Percentiles rank a stretch among this genome's conserved stretches.
phyloP scores from a whole-genome alignment of 2,797 vertebrate species.

The Microctenopoma stevenorrisi region DNA sequence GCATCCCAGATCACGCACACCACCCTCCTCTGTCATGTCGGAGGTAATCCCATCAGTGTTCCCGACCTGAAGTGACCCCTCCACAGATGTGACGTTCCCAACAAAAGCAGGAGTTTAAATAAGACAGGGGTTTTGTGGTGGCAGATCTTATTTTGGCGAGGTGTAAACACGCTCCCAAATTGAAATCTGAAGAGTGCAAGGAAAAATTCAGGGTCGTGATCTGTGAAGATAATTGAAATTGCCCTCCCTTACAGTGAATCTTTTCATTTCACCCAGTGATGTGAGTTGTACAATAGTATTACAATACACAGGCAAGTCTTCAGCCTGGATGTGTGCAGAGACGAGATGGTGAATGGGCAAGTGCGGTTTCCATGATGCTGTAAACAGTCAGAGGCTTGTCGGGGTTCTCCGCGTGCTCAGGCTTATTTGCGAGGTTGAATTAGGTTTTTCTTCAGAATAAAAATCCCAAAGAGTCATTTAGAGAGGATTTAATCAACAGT shows the following conservation, averaged over 20 bases:
- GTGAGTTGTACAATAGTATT: slow-evolving; percentile 10
- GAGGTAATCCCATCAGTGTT: slow-evolving; percentile 28
- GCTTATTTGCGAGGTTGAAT: slow-evolving; percentile 5
- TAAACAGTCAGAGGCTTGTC: not conserved
- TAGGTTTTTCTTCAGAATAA: not conserved
- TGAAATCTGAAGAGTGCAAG: slow-evolving; percentile 42
- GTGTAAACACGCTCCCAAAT: slow-evolving; percentile 12
- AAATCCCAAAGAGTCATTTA: not conserved
- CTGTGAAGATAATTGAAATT: slow-evolving; percentile 51
- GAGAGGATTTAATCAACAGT: too few species aligned
- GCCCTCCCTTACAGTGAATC: slow-evolving; percentile 7
- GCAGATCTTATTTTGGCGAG: slow-evolving; percentile 25
- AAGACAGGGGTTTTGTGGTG: not conserved
- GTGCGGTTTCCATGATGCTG: not conserved
- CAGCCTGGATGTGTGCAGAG: not conserved
- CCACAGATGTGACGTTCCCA: slow-evolving; percentile 4
- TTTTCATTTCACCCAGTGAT: slow-evolving; percentile 10
- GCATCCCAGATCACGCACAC: slow-evolving; percentile 62
- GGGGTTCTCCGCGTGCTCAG: not conserved
- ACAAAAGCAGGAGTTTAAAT: slow-evolving; percentile 24
- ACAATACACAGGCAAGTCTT: not conserved
- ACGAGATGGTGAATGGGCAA: not conserved
- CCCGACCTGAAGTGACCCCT: slow-evolving; percentile 12
- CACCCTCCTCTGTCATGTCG: slow-evolving; percentile 43
- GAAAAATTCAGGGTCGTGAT: slow-evolving; percentile 43